phyloP scores from a whole-genome alignment of 2,888 invertebrate species.

The Zhuqinia jingwanae region DNA sequence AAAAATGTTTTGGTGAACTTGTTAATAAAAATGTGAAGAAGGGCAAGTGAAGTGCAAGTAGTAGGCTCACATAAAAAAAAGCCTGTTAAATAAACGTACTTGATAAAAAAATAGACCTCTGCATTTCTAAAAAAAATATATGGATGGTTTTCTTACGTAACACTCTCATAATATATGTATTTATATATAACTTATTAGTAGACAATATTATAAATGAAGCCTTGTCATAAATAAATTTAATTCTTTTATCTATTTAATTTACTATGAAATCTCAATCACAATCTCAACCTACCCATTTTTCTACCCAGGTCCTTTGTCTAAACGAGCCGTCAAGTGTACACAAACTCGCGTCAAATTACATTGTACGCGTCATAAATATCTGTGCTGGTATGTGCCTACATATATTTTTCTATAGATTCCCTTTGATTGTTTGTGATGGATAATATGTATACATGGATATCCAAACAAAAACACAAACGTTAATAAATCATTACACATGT shows the following conservation, averaged over 20 bases:
- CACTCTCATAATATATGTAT: not conserved
- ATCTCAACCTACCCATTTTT: not conserved
- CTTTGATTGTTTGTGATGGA: conserved; percentile 11
- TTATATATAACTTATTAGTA: not conserved
- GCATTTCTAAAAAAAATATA: too few species aligned
- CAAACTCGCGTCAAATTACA: not conserved
- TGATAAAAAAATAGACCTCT: too few species aligned
- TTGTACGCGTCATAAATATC: too few species aligned
- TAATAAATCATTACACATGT: conserved; percentile 19
- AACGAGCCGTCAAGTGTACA: too few species aligned
- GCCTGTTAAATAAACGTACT: too few species aligned
- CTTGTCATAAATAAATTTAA: not conserved
- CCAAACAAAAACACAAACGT: not conserved
- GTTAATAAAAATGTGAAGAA: not conserved
- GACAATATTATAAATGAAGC: not conserved
- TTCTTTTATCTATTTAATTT: conserved; percentile 19
- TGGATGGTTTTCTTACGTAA: too few species aligned
- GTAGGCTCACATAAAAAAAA: not conserved
- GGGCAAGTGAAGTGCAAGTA: not conserved
- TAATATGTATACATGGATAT: not conserved
- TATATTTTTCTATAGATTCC: too few species aligned
- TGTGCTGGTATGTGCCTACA: too few species aligned
- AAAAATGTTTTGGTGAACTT: not conserved
- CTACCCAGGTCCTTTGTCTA: not conserved
- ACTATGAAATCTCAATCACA: not conserved